Conservation (phyloP, 2,797 vertebrate species). For the Sebastes hubbsi region DNA sequence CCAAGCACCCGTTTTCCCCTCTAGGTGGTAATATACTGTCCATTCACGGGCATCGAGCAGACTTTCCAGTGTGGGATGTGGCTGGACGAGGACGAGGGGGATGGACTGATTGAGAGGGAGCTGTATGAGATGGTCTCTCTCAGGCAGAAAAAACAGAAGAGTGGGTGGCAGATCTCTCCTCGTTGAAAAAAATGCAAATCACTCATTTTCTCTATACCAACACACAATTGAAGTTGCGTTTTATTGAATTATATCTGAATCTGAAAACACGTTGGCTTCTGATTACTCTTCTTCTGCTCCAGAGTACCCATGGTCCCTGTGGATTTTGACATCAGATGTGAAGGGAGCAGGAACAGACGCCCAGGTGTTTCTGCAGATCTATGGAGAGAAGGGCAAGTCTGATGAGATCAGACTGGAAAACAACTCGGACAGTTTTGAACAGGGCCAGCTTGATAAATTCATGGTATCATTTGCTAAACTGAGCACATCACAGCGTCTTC, state of each 20-base stretch:
- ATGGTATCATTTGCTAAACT: constrained; percentile 77
- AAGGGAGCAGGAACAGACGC: constrained; percentile 96
- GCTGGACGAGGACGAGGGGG: constrained; percentile 95
- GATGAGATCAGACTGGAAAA: constrained; percentile 94
- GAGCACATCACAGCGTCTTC: neutral
- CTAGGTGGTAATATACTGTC: constrained; percentile 94
- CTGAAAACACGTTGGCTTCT: neutral
- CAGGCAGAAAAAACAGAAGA: constrained; percentile 91
- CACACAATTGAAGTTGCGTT: neutral
- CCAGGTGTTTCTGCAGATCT: constrained; percentile 94
- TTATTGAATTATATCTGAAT: neutral
- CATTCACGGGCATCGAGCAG: constrained; percentile 96
- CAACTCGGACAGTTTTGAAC: constrained; percentile 96
- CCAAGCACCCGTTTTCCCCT: neutral
- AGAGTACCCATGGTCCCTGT: constrained; percentile 96
- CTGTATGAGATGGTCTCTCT: constrained; percentile 97
- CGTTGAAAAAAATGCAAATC: neutral
- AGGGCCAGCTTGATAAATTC: constrained; percentile 92
- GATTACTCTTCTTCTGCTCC: neutral
- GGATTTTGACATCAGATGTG: constrained; percentile 95
- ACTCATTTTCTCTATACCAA: neutral
- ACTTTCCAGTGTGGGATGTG: constrained; percentile 94
- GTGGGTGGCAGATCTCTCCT: constrained; percentile 73
- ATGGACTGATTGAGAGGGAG: constrained; percentile 94
- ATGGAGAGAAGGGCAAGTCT: constrained; percentile 92